Conservation (phyloP, 2,888 invertebrate genomes). For the Tribolium freemani region DNA sequence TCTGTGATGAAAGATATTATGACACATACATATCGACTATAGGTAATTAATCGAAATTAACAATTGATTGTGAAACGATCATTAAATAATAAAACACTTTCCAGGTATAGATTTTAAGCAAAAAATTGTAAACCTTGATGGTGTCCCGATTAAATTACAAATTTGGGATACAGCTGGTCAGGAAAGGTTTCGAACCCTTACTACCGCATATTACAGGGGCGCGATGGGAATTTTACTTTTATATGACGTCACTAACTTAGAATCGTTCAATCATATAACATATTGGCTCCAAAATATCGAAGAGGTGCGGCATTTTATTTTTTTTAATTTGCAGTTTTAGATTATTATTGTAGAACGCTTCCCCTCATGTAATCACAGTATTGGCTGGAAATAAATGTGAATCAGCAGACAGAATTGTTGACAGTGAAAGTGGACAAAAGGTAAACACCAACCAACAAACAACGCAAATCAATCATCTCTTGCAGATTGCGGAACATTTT, state of each 20-base stretch:
- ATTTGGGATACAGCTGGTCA: conserved; percentile 94
- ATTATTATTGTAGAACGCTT: conserved; percentile 78
- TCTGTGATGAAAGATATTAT: conserved; percentile 91
- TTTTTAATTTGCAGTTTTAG: conserved; percentile 22
- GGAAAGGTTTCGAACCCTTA: conserved; percentile 80
- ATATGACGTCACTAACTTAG: conserved; percentile 91
- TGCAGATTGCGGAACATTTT: conserved; percentile 87
- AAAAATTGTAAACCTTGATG: conserved; percentile 89
- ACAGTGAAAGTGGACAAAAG: conserved; percentile 85
- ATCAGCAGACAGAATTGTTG: conserved; percentile 81
- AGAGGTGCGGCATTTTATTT: conserved; percentile 70
- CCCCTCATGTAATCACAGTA: conserved; percentile 88
- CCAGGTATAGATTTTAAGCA: conserved; percentile 92
- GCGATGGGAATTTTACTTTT: conserved; percentile 93
- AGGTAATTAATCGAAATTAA: conserved; percentile 79
- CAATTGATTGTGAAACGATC: not conserved
- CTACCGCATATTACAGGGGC: conserved; percentile 90
- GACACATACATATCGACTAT: conserved; percentile 93
- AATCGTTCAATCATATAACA: conserved; percentile 90
- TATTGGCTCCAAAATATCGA: conserved; percentile 94
- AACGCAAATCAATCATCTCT: conserved; percentile 47
- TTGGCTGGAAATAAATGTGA: conserved; percentile 90
- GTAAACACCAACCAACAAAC: conserved; percentile 66
- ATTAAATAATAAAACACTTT: conserved; percentile 52
- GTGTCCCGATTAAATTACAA: conserved; percentile 86